Evolutionary conservation across 2,113 vertebrate species (phyloP).

Genomic region (Poecilia latipinna): DNA sequence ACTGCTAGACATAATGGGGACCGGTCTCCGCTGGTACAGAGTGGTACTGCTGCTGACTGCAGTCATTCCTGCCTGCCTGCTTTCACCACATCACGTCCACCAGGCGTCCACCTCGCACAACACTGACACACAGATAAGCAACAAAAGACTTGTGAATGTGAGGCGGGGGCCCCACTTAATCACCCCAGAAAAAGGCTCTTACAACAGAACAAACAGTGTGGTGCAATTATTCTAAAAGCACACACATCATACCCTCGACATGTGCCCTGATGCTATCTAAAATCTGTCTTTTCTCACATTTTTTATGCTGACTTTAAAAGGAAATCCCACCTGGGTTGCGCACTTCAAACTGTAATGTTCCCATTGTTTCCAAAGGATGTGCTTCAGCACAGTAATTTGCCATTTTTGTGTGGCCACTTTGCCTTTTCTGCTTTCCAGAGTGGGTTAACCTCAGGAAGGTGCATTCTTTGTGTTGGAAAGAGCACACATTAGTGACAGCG

Average conservation of each 20-base stretch:
- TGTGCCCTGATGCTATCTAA: not conserved
- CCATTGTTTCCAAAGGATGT: not conserved
- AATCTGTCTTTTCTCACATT: not conserved
- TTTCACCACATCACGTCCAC: conserved; percentile 40
- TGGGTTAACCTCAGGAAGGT: conserved; percentile 2
- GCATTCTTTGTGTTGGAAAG: conserved; percentile 7
- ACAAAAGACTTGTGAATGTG: conserved; percentile 55
- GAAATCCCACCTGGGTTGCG: conserved; percentile 1
- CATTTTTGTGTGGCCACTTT: conserved; percentile 22
- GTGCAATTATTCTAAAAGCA: not conserved
- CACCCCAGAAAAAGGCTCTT: conserved; percentile 4
- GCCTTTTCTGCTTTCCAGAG: conserved; percentile 6
- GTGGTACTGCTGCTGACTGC: conserved; percentile 65
- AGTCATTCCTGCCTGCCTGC: conserved; percentile 66
- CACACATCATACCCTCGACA: not conserved
- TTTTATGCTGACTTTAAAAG: conserved; percentile 7
- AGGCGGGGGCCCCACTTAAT: not conserved
- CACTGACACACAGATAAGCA: conserved; percentile 16
- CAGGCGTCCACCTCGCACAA: conserved; percentile 59
- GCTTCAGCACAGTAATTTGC: conserved; percentile 13
- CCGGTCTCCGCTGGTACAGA: conserved; percentile 60
- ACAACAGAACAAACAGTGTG: conserved; percentile 6
- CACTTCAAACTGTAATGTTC: not conserved
- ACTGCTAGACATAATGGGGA: conserved; percentile 55
- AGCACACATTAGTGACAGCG: not conserved